A percentile compares a stretch with the other conserved stretches of the same genome.
These are phyloP conservation scores for Cebus imitator DNA, from an alignment of 2,113 vertebrate species.

Conservation along the genomic window DNA sequence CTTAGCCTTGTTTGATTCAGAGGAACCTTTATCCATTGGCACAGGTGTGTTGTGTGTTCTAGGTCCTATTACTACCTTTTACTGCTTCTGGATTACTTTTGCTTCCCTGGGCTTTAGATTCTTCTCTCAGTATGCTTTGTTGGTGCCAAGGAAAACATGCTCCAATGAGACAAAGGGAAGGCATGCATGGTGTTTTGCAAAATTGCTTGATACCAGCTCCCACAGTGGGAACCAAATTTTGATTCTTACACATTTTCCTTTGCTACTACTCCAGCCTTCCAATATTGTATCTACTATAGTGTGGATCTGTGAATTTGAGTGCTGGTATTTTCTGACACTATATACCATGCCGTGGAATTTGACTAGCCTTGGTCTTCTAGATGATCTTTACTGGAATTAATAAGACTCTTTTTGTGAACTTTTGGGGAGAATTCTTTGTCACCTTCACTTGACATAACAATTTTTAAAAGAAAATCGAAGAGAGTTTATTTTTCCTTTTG, in stretches of 20 bases:
- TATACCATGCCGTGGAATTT: background rate
- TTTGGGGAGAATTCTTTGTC: constrained; percentile 54
- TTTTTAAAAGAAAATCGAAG: constrained; percentile 66
- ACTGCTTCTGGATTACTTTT: background rate
- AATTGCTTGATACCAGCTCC: background rate
- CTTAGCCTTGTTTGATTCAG: background rate
- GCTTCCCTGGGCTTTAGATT: background rate
- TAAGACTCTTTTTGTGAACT: constrained; percentile 28
- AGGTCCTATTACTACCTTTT: background rate
- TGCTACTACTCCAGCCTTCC: background rate
- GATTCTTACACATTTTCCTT: constrained; percentile 21
- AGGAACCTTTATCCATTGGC: background rate
- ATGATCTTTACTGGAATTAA: constrained; percentile 36
- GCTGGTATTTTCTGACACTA: background rate
- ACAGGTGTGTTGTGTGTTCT: background rate
- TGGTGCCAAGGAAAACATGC: background rate
- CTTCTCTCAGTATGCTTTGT: background rate
- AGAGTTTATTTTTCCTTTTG: background rate
- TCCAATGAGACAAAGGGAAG: background rate
- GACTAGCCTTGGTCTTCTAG: background rate
- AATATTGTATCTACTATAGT: background rate
- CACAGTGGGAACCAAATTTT: background rate
- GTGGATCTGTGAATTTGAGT: background rate
- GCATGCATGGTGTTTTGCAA: background rate
- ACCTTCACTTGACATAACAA: constrained; percentile 39